phyloP scores from a whole-genome alignment of 2,113 vertebrate species.

The Equus quagga region DNA sequence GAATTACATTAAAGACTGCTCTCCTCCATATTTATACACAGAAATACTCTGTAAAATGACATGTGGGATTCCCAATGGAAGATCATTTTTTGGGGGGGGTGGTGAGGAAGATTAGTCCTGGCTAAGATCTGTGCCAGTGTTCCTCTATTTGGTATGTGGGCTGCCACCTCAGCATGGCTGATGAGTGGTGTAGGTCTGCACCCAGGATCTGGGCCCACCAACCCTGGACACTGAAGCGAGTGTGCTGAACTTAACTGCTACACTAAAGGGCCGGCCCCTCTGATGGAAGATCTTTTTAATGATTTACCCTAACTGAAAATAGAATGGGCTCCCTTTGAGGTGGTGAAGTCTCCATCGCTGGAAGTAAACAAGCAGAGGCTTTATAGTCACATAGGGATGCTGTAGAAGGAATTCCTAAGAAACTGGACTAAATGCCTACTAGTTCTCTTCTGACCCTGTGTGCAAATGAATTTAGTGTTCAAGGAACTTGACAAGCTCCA shows the following conservation, averaged over 20 bases:
- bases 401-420: conserved; percentile 5
- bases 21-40: not conserved
- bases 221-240: no score
- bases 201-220: no score
- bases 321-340: not conserved
- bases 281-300: not conserved
- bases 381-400: not conserved
- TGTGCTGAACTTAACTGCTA: no score
- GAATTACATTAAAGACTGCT: not conserved
- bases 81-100: not conserved
- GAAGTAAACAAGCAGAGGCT: not conserved
- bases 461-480: conserved; percentile 17
- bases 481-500: not conserved
- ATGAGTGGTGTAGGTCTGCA: no score
- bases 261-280: no score
- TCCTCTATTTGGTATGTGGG: no score
- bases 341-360: conserved; percentile 12
- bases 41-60: not conserved
- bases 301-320: not conserved
- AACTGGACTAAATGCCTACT: not conserved
- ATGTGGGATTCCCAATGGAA: not conserved
- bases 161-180: no score
- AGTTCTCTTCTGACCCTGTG: not conserved
- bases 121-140: no score
- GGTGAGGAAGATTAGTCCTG: no score